Evolutionary conservation across 1,140 invertebrate genomes (phyloP).

Genomic region (honey bee (Apis mellifera)): Amel_HAv3.1 CM009946.2:4602001-4602500

Average conservation of each 20-base stretch:
- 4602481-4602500: slow-evolving; percentile 96
- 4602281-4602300: background rate
- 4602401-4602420: background rate
- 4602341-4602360: background rate
- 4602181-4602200: background rate
- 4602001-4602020: slow-evolving; percentile 92
- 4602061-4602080: slow-evolving; percentile 89
- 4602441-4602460: slow-evolving; percentile 92
- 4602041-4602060: slow-evolving; percentile 88
- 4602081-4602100: slow-evolving; percentile 94
- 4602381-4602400: no score
- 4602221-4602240: no score
- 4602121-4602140: background rate
- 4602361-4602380: no score
- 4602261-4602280: background rate
- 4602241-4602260: background rate
- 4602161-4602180: no score
- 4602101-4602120: slow-evolving; percentile 88
- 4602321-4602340: background rate
- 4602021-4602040: slow-evolving; percentile 90
- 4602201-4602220: no score
- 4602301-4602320: background rate
- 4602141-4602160: no score
- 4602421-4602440: background rate
- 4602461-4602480: slow-evolving; percentile 92